Conservation (phyloP, 2,888 invertebrate genomes). For the Morpho deidamia region DNA sequence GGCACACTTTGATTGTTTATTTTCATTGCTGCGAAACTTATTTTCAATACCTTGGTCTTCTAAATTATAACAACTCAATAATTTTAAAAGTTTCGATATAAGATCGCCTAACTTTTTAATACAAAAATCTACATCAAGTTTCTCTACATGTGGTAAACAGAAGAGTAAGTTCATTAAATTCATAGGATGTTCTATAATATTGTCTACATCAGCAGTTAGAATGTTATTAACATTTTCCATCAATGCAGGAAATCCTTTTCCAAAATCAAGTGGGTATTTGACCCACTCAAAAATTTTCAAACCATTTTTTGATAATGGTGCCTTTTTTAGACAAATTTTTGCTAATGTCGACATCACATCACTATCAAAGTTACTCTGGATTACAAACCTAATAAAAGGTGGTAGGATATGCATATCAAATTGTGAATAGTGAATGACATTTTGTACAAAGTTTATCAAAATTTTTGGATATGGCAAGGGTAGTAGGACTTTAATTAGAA, state of each 20-base stretch:
- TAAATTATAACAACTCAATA: constrained; percentile 48
- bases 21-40: constrained; percentile 49
- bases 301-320: constrained; percentile 80
- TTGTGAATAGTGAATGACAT: constrained; percentile 81
- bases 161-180: constrained; percentile 69
- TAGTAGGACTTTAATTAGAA: constrained; percentile 82
- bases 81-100: constrained; percentile 42
- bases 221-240: constrained; percentile 53
- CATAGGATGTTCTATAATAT: constrained; percentile 53
- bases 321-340: constrained; percentile 82
- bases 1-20: constrained; percentile 44
- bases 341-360: constrained; percentile 80
- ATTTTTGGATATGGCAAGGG: constrained; percentile 75
- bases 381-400: constrained; percentile 79
- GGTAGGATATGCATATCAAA: constrained; percentile 87
- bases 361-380: constrained; percentile 71
- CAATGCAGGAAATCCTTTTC: constrained; percentile 51
- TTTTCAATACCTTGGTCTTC: constrained; percentile 43
- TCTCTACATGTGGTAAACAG: constrained; percentile 77
- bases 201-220: constrained; percentile 50
- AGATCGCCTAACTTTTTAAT: constrained; percentile 50
- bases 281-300: constrained; percentile 80
- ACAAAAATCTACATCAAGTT: constrained; percentile 52
- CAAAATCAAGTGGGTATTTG: constrained; percentile 81
- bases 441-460: constrained; percentile 81